These are phyloP conservation scores for Vulpes ferrilata DNA, from an alignment of 2,113 vertebrate species.

Conservation along the genomic window DNA sequence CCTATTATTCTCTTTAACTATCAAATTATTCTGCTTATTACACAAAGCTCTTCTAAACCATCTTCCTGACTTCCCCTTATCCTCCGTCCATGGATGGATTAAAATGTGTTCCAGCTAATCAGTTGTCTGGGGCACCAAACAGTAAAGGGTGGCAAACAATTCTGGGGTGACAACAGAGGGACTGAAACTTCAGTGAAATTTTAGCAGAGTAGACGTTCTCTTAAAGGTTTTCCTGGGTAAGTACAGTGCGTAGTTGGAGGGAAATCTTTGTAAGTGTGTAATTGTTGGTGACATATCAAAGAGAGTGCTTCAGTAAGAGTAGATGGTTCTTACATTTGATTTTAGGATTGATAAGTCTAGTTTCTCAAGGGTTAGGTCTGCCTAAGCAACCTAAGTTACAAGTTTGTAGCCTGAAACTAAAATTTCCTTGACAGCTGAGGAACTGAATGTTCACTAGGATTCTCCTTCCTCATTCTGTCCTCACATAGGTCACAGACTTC, in stretches of 20 bases:
- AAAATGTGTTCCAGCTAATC: rapidly evolving
- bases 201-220: not conserved
- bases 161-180: not conserved
- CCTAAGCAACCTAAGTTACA: not conserved
- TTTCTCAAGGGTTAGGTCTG: not conserved
- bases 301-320: not conserved
- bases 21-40: not conserved
- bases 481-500: not conserved
- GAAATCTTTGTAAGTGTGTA: not conserved
- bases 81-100: not conserved
- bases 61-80: not conserved
- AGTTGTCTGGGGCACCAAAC: not conserved
- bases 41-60: not conserved
- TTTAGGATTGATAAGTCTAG: not conserved
- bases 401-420: not conserved
- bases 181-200: not conserved
- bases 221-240: not conserved
- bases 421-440: not conserved
- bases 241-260: not conserved
- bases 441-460: not conserved
- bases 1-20: not conserved
- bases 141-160: not conserved
- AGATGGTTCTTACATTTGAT: not conserved
- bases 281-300: not conserved
- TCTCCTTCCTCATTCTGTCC: not conserved